Base-by-base conservation (phyloP, 2,113 vertebrate genomes). In the Eulemur rufifrons region DNA sequence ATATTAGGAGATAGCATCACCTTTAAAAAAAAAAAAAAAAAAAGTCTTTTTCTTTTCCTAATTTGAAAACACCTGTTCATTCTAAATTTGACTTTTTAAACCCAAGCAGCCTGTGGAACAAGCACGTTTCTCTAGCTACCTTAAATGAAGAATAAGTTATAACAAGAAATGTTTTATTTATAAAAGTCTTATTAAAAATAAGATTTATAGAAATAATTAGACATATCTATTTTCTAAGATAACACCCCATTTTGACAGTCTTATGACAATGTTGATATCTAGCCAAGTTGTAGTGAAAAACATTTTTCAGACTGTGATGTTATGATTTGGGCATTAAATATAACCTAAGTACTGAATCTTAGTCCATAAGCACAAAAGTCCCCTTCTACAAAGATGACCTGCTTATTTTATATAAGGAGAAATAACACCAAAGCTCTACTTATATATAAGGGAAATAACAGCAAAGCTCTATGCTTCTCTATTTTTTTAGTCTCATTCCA, bases 21-120 rank as follows among this genome's bases (percentile, higher is more conserved):
- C 12, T 95, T 74, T 47, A 54, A 73, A 71, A 15, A n/a, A 61
- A 61, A 37, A 37, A 37, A 37, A 37, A 37, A 64, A 64, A 63
- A 63, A 63, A 68, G 13, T 21, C 23, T 8, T 93, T 96, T 91
- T 84, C 17, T 92, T 88, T 91, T 89, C 25, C 15, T 68, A 77
- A 82, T 83, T 66, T 85, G n/a, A 64, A 94, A 89, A 87, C 25
- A 85, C 54, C 37, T 73, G 11, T 85, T 90, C 80, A 32, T 42
- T 84, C 29, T 86, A 92, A 89, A 94, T 90, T 84, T 81, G 73
- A 68, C 32, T 82, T 88, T 88, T 85, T 71, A 77, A 96, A 66
- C 45, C 23, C 32, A 86, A n/a, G 8, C 17, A 92, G 29, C 54
- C 82, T 96, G 25, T 80, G 42, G 2, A 29, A 81, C n/a, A 85